Conservation (phyloP, 2,113 vertebrate genomes). For the Hemicordylus capensis region DNA sequence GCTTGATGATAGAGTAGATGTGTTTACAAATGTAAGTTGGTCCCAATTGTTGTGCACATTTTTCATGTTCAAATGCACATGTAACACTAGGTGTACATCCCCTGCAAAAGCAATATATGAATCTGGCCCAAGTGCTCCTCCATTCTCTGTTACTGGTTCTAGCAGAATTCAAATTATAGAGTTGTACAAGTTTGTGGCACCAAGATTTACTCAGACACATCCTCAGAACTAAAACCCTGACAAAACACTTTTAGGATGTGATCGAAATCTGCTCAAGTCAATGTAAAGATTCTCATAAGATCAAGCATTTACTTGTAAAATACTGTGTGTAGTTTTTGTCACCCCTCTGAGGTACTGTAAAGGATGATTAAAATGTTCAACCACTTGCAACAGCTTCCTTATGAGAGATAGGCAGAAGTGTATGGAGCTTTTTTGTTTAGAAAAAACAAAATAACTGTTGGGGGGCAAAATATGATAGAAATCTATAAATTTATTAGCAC, state of each 20-base stretch:
- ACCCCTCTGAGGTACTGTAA: neutral
- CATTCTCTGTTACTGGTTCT: neutral
- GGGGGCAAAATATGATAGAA: neutral
- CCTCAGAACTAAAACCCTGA: neutral
- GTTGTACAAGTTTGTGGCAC: neutral
- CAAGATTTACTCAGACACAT: neutral
- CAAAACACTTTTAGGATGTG: neutral
- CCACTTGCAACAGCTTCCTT: neutral
- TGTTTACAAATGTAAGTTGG: neutral
- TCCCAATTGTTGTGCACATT: neutral
- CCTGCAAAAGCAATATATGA: neutral
- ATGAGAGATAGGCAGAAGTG: neutral
- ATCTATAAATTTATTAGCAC: too few species aligned
- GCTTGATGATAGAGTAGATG: neutral
- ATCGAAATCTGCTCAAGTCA: neutral
- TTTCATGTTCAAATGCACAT: too few species aligned
- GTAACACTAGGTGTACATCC: neutral
- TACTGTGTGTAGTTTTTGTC: neutral
- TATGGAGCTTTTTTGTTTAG: neutral
- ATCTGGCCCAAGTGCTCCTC: neutral
- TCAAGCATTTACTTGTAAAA: neutral
- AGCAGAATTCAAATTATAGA: neutral
- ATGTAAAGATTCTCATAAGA: neutral
- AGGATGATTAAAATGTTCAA: neutral
- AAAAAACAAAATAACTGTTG: neutral